Evolutionary conservation across 2,113 vertebrate species (phyloP), one percentile per base, ranked within the genome.

Genomic region (Dipodomys merriami): DNA sequence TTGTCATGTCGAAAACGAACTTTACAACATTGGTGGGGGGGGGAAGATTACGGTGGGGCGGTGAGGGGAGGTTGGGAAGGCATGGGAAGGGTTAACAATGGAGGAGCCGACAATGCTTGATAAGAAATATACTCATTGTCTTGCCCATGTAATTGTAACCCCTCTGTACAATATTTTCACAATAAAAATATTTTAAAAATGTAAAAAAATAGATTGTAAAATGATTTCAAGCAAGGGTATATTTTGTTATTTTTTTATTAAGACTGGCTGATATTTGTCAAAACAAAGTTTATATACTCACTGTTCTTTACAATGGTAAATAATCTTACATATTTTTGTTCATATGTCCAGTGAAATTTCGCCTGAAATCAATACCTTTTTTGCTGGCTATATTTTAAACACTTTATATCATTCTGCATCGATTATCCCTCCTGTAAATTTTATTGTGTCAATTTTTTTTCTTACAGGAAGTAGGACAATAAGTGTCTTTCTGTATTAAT

Each of bases 201-300:
- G n/a, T n/a, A n/a, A n/a, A n/a, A n/a, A n/a, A n/a, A n/a, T n/a
- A 94, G 23, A 68, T 89, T 78, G 96, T 86, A 90, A 39, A 69
- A 18, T 27, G 0, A 49, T 84, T 82, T 95, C 33, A 57, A 65
- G 25, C 0, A 89, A 91, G 57, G 57, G 5, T 86, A 80, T 30
- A 68, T 95, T 96, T 77, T 64, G 62, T 2, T n/a, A n/a, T n/a
- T n/a, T 64, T 64, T 23, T 23, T 3, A 64, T 64, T 39, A 39
- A 39, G 35, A 39, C 35, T 39, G 35, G 35, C 35, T 39, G 35
- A 39, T 39, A 4, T 4, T 39, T 39, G 35, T 39, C 35, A 39
- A 39, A 39, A 39, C 35, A 46, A 49, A 2, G 23, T 16, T 57
- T 13, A 86, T 15, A 12, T 83, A 87, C 85, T 12, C 94, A 64